Base-by-base conservation (phyloP, 2,113 vertebrate species). In the Triplophysa rosa region DNA sequence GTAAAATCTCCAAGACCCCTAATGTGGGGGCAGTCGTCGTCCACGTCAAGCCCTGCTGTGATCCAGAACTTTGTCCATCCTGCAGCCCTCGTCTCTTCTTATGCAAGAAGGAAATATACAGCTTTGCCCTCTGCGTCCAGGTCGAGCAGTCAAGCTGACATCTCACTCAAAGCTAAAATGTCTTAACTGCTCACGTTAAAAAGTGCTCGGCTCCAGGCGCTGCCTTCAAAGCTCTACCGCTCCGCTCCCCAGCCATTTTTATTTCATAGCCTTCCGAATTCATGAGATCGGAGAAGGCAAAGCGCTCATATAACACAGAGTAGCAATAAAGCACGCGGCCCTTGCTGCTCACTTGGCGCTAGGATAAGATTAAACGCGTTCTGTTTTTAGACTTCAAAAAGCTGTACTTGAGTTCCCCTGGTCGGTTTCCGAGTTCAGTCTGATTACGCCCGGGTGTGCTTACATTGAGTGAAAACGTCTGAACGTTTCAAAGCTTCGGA, bases 331-430 rank as follows among this genome's bases (percentile, higher is more conserved):
- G 61, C 14, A 59, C 58, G 23, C 14, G 42, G 67, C 52, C 66
- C 24, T 62, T 49, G 64, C 65, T 81, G 16, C 71, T 62, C 59
- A 29, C 61, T 63, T 52, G 65, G 33, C 2, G 12, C 80, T 79
- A 69, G 69, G 74, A 56, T 79, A 71, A 79, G 72, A 59, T 76
- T 84, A 70, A 59, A 79, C 74, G 42, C 40, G 49, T 78, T 82
- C 70, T 54, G 76, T 47, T 82, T 82, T 82, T 79, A 71, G 33
- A 71, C 83, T 71, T 77, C 69, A 78, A 74, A 67, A 66, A 45
- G 77, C 81, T 79, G 77, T 78, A 64, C 67, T 67, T 29, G 17
- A 84, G 67, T 62, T 42, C 59, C 66, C 58, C 56, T 9, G 59
- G 71, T 73, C 78, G 79, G 75, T 70, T 77, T 54, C 42, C 4